Evolutionary conservation across 2,888 invertebrate species (phyloP).

Genomic region (Trileptium ribeirensis): DNA sequence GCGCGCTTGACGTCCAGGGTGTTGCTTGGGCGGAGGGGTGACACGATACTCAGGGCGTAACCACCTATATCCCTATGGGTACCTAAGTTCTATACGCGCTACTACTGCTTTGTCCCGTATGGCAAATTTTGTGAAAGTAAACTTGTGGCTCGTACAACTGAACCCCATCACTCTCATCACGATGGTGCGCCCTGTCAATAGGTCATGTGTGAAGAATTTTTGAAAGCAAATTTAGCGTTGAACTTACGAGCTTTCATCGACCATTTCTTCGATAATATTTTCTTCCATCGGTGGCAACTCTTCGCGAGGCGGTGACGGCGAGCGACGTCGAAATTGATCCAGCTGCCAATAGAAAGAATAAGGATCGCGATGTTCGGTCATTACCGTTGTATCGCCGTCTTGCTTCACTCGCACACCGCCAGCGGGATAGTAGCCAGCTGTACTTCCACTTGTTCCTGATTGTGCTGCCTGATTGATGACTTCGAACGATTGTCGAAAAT

Average conservation of each 20-base stretch:
- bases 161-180: no score
- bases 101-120: no score
- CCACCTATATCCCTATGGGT: no score
- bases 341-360: conserved; percentile 52
- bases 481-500: conserved; percentile 23
- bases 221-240: no score
- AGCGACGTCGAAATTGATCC: conserved; percentile 40
- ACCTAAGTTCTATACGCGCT: no score
- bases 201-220: no score
- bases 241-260: conserved; percentile 20
- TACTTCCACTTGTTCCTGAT: background rate
- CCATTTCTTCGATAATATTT: conserved; percentile 47
- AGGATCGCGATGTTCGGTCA: conserved; percentile 51
- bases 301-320: conserved; percentile 36
- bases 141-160: no score
- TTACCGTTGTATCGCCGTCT: conserved; percentile 46
- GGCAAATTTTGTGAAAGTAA: no score
- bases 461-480: conserved; percentile 24
- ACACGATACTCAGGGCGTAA: no score
- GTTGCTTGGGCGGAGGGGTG: no score
- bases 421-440: background rate
- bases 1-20: no score
- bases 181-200: no score
- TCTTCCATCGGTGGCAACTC: conserved; percentile 41
- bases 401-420: conserved; percentile 40